These are phyloP conservation scores for Pseudorhiza aurosa DNA, from an alignment of 30 jellyfish, hydroid and myxozoan species.

Conservation along the genomic window DNA sequence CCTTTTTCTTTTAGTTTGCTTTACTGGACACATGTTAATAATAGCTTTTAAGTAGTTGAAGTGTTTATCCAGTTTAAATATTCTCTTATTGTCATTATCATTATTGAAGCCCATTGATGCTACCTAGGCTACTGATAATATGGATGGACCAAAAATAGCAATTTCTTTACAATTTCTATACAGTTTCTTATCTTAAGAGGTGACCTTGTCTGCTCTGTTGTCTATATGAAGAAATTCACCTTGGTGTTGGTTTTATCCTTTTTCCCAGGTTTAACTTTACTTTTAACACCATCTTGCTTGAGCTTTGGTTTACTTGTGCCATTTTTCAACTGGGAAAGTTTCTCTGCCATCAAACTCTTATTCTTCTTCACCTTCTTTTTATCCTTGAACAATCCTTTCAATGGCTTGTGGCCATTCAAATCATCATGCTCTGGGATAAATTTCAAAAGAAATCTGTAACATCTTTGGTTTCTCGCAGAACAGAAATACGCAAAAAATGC, in stretches of 20 bases:
- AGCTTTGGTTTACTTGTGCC: conserved; percentile 50
- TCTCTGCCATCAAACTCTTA: conserved; percentile 11
- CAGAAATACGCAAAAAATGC: background rate
- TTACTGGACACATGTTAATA: too few relatives aligned
- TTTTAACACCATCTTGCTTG: conserved; percentile 39
- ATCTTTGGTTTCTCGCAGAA: background rate
- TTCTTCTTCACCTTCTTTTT: conserved; percentile 54
- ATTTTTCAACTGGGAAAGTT: conserved; percentile 30
- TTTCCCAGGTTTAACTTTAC: conserved; percentile 27
- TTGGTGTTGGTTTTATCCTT: conserved; percentile 41
- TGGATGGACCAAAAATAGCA: too few relatives aligned
- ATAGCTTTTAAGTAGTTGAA: too few relatives aligned
- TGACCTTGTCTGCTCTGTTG: too few relatives aligned
- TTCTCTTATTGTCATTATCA: too few relatives aligned
- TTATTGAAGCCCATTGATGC: too few relatives aligned
- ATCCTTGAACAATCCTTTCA: conserved; percentile 25
- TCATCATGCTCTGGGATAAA: conserved; percentile 38
- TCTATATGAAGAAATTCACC: too few relatives aligned
- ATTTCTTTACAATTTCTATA: too few relatives aligned
- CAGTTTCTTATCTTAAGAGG: too few relatives aligned
- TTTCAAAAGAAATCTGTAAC: background rate
- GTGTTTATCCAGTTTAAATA: too few relatives aligned
- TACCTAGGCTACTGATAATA: too few relatives aligned
- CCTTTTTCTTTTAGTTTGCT: too few relatives aligned
- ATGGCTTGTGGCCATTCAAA: conserved; percentile 44